These are phyloP conservation scores for Temnothorax ravouxi DNA, from an alignment of 2,888 invertebrate genomes.

Conservation along the genomic window DNA sequence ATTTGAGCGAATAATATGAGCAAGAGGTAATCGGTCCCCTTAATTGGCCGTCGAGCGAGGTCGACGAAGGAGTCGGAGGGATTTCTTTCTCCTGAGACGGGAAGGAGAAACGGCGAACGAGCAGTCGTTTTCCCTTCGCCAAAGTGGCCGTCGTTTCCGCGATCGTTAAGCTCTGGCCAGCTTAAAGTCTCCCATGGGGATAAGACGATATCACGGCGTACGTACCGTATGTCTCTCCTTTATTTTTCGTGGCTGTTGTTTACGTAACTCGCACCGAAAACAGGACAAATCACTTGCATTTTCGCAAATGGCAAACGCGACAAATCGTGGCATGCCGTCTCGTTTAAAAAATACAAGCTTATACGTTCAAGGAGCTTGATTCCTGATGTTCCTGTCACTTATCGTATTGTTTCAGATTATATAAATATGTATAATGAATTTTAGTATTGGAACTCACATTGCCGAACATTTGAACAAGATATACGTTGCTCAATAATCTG, in stretches of 20 bases:
- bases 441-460: not conserved
- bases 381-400: not conserved
- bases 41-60: conserved; percentile 61
- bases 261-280: conserved; percentile 33
- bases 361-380: not conserved
- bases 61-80: conserved; percentile 50
- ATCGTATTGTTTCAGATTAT: not conserved
- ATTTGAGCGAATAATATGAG: conserved; percentile 56
- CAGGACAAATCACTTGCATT: conserved; percentile 32
- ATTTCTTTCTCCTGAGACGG: conserved; percentile 58
- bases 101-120: conserved; percentile 33
- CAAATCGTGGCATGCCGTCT: not conserved
- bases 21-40: conserved; percentile 61
- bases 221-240: conserved; percentile 14
- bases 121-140: conserved; percentile 55
- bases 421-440: not conserved
- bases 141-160: conserved; percentile 59
- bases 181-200: conserved; percentile 65
- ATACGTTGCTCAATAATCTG: not conserved
- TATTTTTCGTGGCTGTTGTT: conserved; percentile 29
- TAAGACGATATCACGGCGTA: conserved; percentile 61
- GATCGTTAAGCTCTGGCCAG: conserved; percentile 65
- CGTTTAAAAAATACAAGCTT: not conserved
- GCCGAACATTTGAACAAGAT: not conserved
- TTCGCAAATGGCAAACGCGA: not conserved